These are phyloP conservation scores for Patiria pectinifera DNA, from an alignment of 53 echinoderm and acorn worm species.

Conservation along the genomic window DNA sequence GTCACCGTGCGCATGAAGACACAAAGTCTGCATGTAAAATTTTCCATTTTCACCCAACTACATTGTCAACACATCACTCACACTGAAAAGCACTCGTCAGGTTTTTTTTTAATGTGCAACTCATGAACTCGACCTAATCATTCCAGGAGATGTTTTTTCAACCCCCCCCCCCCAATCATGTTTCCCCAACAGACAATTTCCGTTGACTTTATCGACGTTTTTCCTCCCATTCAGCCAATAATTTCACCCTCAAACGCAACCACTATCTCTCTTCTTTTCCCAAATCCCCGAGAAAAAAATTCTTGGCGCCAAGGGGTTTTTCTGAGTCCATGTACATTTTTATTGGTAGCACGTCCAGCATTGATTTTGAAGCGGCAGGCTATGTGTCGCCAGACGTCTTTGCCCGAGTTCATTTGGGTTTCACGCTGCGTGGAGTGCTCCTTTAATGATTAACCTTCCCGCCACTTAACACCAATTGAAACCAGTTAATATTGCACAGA, in stretches of 20 bases:
- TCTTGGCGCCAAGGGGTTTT: conserved; percentile 19
- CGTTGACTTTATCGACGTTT: conserved; percentile 37
- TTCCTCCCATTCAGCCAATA: background rate
- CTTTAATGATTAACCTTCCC: conserved; percentile 58
- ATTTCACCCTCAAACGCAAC: conserved; percentile 1
- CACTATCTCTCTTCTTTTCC: background rate
- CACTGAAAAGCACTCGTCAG: background rate
- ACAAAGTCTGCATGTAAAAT: background rate
- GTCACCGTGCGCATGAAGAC: background rate
- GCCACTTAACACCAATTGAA: conserved; percentile 23
- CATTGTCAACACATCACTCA: background rate
- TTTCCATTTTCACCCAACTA: background rate
- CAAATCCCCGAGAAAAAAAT: background rate
- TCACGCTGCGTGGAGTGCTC: conserved; percentile 28
- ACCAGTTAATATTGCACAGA: conserved; percentile 15
- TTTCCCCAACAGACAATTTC: conserved; percentile 35
- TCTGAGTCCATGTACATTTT: background rate
- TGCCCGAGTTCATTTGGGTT: conserved; percentile 33
- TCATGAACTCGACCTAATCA: background rate
- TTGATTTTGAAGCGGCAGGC: conserved; percentile 29
- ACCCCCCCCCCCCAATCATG: background rate
- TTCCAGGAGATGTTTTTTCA: background rate
- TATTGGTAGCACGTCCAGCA: background rate
- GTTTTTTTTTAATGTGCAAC: background rate
- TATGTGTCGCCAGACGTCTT: conserved; percentile 34